Evolutionary conservation across 2,113 vertebrate species (phyloP), one percentile per base, ranked within the genome.

Genomic region (Plestiodon gilberti): DNA sequence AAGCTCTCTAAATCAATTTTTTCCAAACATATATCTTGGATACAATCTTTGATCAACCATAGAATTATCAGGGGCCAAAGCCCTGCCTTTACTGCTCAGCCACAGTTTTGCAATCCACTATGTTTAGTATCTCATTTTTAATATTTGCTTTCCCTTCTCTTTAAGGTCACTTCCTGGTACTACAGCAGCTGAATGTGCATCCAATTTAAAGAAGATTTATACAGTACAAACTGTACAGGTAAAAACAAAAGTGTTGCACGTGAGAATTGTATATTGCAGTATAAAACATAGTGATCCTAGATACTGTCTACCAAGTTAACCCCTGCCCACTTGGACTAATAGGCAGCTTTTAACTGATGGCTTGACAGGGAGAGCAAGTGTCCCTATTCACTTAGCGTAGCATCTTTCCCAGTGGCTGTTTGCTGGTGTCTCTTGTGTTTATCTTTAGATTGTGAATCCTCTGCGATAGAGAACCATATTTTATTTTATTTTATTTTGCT

Each of bases 181-280:
- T 7, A 99, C 98, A n/a, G 98, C 98, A 0, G 98, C 98, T 25
- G 98, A 99, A 95, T 99, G 97, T 77, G 98, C 98, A 52, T 99
- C 97, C 4, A 99, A 99, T 85, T 91, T 99, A 95, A 99, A 98
- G 96, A 99, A 98, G 93, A 99, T 99, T 94, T 99, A 99, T 89
- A 98, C 97, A 0, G 98, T 99, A 18, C 97, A 98, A 25, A 99
- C 98, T 6, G 97, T 99, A 22, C 99, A 99, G 98, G 99, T 99
- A 86, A 95, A 93, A 92, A 18, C 2, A 4, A 40, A 70, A 48
- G 4, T 85, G 57, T 73, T 73, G 10, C n/a, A 1, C 3, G 6
- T 30, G 52, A 23, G 43, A 81, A 70, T 23, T n/a, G 18, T 17
- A 35, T 38, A 20, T 30, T 57, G 22, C 62, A 17, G 7, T 67